Conservation (phyloP, 2,888 invertebrate genomes). For the Clostera curtula region DNA sequence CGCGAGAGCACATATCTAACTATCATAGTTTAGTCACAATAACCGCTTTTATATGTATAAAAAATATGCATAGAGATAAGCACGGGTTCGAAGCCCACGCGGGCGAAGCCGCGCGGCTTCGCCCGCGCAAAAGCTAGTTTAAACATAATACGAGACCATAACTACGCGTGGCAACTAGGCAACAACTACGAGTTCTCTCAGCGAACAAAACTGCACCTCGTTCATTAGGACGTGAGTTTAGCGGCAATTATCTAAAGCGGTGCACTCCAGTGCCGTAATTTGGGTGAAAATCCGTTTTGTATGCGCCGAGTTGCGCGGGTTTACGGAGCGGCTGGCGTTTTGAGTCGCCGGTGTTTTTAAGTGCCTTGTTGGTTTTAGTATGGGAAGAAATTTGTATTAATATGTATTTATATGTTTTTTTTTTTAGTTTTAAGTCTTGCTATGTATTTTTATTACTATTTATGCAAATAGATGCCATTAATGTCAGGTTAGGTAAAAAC, state of each 20-base stretch:
- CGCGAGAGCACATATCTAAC: no score
- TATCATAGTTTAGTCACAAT: no score
- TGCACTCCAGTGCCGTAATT: slow-evolving; percentile 56
- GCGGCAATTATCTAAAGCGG: slow-evolving; percentile 60
- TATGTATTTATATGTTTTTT: no score
- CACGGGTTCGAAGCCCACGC: no score
- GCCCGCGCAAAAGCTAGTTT: background rate
- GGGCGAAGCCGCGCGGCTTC: no score
- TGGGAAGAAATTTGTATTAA: no score
- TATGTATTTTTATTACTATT: no score
- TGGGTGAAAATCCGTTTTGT: slow-evolving; percentile 55
- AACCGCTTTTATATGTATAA: no score
- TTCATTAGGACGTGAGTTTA: slow-evolving; percentile 59
- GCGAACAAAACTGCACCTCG: slow-evolving; percentile 24
- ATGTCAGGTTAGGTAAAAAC: no score
- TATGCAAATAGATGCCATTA: no score
- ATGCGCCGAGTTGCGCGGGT: slow-evolving; percentile 52
- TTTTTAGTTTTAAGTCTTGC: no score
- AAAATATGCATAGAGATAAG: no score
- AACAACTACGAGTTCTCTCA: slow-evolving; percentile 25
- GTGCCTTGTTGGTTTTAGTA: slow-evolving; percentile 31
- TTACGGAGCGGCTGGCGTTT: slow-evolving; percentile 22
- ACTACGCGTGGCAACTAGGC: slow-evolving; percentile 10
- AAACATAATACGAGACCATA: background rate
- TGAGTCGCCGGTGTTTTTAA: slow-evolving; percentile 48